Base-by-base conservation (phyloP, 30 jellyfish, hydroid and myxozoan species). In the Pseudorhiza aurosa region DNA sequence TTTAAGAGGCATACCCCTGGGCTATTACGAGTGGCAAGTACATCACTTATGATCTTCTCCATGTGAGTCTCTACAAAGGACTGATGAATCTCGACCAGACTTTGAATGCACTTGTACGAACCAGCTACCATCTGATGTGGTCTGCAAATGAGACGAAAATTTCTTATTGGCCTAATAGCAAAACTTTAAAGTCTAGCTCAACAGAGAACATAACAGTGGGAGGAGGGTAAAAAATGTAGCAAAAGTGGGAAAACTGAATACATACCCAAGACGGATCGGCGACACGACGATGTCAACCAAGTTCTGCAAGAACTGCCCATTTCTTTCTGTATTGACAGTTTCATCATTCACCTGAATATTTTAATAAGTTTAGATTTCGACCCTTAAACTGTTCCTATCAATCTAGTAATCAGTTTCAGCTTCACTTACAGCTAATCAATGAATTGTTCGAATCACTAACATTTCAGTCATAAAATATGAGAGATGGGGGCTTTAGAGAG, bases 321-420 rank as follows among this genome's bases (percentile, higher is more conserved):
- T 64, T 22, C 18, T 19, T 2, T 32, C 77, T 64, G 77, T 64
- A 36, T 64, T 64, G 53, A 64, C 57, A 0, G 58, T 30, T 19
- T 64, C 77, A 32, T 64, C 77, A 17, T 19, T 35, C 2, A 64
- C 77, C 77, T 64, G 67, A 15, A 21, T n/a, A n/a, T n/a, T n/a
- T n/a, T n/a, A n/a, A n/a, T n/a, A n/a, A n/a, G n/a, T n/a, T n/a
- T n/a, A n/a, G n/a, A n/a, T n/a, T n/a, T n/a, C 11, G 55, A 8
- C 55, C 55, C 15, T 9, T 42, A 42, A 42, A 42, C 9, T 42
- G 15, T 42, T 42, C 11, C 55, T 9, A 42, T 15, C 15, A 15
- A 42, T 42, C 15, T 8, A 42, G 55, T 42, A 15, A 9, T 15
- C 15, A 15, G 15, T 42, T 15, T 42, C 55, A 42, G 55, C 15